Evolutionary conservation across 2,113 vertebrate species (phyloP), one percentile per base, ranked within the genome.

Genomic region (Oryzias curvinotus): DNA sequence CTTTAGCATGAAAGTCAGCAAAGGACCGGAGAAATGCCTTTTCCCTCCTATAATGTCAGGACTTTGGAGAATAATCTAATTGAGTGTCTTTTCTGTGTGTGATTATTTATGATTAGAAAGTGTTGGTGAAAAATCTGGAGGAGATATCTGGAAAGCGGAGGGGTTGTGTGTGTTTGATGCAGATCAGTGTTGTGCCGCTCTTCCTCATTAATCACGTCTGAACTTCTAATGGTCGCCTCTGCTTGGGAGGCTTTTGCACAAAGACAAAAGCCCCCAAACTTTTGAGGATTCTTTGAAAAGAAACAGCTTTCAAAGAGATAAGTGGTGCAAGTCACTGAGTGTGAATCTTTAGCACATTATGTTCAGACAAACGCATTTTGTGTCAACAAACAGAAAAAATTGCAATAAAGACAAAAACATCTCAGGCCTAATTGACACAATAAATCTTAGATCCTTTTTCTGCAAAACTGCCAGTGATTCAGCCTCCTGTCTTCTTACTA

Each of bases 71-170:
- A 80, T 88, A 86, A 89, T 91, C 83, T 91, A 91, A 91, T 89
- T 90, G 86, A 90, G 79, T 85, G 86, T 88, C 87, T 89, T 88
- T 91, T 90, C 89, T 75, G 55, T 80, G 81, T 82, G 87, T 89
- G 90, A 90, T 93, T 91, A 91, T 92, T 91, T 91, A 91, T 91
- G 87, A 91, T 91, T 84, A 90, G 81, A 90, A 90, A 90, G 86
- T 78, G 83, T 89, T 89, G 87, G 83, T 55, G 74, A 79, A 89
- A 89, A 87, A 90, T 89, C 81, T 87, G 81, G 76, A 76, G 72
- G 82, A 91, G 73, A 88, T 88, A 84, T 90, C 80, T 83, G 73
- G 70, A 82, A 85, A 85, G 52, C 70, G 65, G 63, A 80, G 75
- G 36, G 36, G 36, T 36, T 82, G 83, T 91, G 90, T 77, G 75